Conservation (phyloP, 2,797 vertebrate genomes). For the Gambelia wislizenii region DNA sequence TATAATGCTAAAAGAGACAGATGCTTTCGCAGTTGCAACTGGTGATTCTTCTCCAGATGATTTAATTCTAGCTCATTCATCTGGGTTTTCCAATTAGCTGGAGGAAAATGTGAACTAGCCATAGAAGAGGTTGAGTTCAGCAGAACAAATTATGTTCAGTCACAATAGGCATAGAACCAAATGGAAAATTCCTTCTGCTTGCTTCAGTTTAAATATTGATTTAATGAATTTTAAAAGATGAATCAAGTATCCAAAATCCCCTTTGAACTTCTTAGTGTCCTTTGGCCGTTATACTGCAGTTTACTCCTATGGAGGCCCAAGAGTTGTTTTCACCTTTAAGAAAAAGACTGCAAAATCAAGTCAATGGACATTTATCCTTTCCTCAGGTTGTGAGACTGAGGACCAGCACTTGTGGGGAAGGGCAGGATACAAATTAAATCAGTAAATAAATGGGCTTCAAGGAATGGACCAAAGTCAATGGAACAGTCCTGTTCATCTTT, state of each 20-base stretch:
- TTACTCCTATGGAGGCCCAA: neutral
- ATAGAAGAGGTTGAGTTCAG: slow-evolving; percentile 28
- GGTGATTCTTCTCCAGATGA: neutral
- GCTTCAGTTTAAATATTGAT: neutral
- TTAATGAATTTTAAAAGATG: neutral
- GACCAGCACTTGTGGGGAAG: neutral
- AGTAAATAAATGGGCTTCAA: neutral
- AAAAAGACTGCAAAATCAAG: neutral
- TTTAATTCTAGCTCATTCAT: slow-evolving; percentile 37
- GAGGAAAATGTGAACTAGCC: slow-evolving; percentile 40
- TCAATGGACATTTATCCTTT: neutral
- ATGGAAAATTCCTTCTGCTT: slow-evolving; percentile 15
- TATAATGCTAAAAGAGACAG: slow-evolving; percentile 34
- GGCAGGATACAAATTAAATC: neutral
- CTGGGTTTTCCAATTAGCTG: slow-evolving; percentile 46
- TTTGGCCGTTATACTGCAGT: neutral
- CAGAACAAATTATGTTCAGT: slow-evolving; percentile 40
- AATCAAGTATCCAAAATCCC: neutral
- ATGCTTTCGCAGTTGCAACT: neutral
- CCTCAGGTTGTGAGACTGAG: neutral
- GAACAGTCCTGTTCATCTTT: neutral
- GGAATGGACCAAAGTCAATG: neutral
- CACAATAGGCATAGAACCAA: neutral
- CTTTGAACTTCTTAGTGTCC: neutral
- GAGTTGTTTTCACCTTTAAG: neutral